Base-by-base conservation (phyloP, 2,113 vertebrate species). In the Festucalex cinctus region DNA sequence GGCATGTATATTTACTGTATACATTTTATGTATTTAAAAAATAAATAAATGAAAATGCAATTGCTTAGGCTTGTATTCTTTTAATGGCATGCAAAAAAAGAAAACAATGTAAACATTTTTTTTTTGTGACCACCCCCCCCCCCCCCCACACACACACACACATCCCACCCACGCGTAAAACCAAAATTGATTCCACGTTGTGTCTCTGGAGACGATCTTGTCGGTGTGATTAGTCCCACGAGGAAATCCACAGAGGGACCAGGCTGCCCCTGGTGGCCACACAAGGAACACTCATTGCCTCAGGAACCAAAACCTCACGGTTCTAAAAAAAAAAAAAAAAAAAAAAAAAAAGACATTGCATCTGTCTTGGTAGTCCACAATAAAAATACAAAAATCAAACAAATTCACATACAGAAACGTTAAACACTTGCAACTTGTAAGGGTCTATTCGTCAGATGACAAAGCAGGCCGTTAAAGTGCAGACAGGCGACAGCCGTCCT, bases 201-300 rank as follows among this genome's bases (percentile, higher is more conserved):
- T 62, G 56, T 73, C 84, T 82, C 76, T 49, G 63, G 71, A 54
- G 85, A 74, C 10, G 1, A 70, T 54, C 39, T 64, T 41, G 9
- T 69, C 43, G 10, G 41, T 0, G 63, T 77, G 78, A 86, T 82
- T 73, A 72, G 72, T 82, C 86, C 76, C 74, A 49, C 20, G 26
- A 69, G 82, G 68, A 71, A 9, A 63, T 60, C 68, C 68, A 5
- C 70, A 28, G 53, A 71, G 59, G 57, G 57, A 76, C 44, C 5
- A 12, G 66, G 35, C 53, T 69, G 43, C 16, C 66, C 73, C 69
- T 44, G 61, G 79, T 73, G 48, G 63, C 65, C 66, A 66, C 22
- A 48, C 26, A 54, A 67, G 37, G 78, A 78, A 77, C 63, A 17
- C 24, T 74, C 65, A 56, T 73, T 63, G 77, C 74, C 77, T 77